These are phyloP conservation scores for Scaptomyza hsui DNA, from an alignment of 1,140 invertebrate genomes.

Conservation along the genomic window DNA sequence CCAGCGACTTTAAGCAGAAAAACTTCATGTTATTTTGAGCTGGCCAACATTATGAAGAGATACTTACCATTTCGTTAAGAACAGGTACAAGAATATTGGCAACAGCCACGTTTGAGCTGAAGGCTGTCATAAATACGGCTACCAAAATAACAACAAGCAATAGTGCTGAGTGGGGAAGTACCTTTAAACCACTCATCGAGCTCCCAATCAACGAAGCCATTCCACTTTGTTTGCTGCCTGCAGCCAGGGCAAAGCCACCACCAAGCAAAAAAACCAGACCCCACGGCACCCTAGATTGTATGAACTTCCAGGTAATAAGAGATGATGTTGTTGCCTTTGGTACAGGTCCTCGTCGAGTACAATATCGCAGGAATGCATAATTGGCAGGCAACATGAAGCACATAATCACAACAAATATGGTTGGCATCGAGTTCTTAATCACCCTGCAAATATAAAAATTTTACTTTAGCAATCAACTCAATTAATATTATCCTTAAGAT, in stretches of 20 bases:
- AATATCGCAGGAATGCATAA: slow-evolving; percentile 89
- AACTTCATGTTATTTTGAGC: not conserved
- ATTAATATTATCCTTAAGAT: no score
- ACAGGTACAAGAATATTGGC: slow-evolving; percentile 93
- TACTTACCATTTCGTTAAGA: slow-evolving; percentile 88
- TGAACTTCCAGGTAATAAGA: slow-evolving; percentile 91
- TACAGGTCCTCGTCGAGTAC: slow-evolving; percentile 84
- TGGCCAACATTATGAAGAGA: not conserved
- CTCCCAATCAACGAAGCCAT: slow-evolving; percentile 90
- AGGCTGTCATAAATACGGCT: slow-evolving; percentile 89
- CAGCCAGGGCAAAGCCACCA: slow-evolving; percentile 94
- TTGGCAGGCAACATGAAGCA: slow-evolving; percentile 93
- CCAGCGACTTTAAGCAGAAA: slow-evolving; percentile 82
- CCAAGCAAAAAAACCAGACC: slow-evolving; percentile 90
- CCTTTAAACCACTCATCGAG: slow-evolving; percentile 86
- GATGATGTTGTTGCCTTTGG: slow-evolving; percentile 87
- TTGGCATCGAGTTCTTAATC: slow-evolving; percentile 93
- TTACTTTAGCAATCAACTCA: not conserved
- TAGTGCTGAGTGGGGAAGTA: slow-evolving; percentile 85
- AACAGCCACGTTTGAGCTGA: slow-evolving; percentile 93
- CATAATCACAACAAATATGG: slow-evolving; percentile 90
- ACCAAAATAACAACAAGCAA: slow-evolving; percentile 86
- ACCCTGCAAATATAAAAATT: slow-evolving; percentile 83
- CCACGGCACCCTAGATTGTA: slow-evolving; percentile 92
- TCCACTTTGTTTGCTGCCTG: slow-evolving; percentile 90